A percentile compares a stretch with the other conserved stretches of the same genome.
phyloP scores from a whole-genome alignment of 2,888 invertebrate species.

The Phyto melanocephala region DNA sequence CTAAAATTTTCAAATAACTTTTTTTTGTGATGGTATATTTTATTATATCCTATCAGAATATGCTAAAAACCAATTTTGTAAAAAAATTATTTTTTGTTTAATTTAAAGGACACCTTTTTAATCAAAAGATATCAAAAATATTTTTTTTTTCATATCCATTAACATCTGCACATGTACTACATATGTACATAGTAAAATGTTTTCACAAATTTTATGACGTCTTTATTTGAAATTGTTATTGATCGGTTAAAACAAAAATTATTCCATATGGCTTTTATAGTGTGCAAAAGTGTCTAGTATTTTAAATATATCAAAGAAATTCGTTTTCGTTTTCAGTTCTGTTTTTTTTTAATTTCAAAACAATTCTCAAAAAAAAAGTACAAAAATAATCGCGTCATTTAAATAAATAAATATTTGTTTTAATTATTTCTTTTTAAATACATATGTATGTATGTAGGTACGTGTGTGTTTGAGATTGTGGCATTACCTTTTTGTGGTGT shows the following conservation, averaged over 20 bases:
- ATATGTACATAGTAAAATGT: no score
- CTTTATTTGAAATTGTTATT: background rate
- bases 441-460: no score
- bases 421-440: conserved; percentile 14
- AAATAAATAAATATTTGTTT: conserved; percentile 38
- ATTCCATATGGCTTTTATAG: conserved; percentile 33
- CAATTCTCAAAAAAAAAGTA: conserved; percentile 55
- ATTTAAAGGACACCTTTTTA: no score
- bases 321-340: conserved; percentile 12
- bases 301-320: conserved; percentile 43
- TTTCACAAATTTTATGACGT: conserved; percentile 34
- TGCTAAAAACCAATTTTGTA: no score
- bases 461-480: background rate
- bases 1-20: no score
- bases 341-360: conserved; percentile 48
- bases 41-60: no score
- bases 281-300: conserved; percentile 23
- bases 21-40: no score
- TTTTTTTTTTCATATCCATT: no score
- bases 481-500: conserved; percentile 7
- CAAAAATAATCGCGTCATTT: conserved; percentile 59
- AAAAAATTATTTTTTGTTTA: no score
- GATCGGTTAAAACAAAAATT: conserved; percentile 3
- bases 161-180: no score
- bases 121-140: no score